Evolutionary conservation across 2,888 invertebrate species (phyloP), one percentile per base, ranked within the genome.

Genomic region (Lissocephala sabroskyi): DNA sequence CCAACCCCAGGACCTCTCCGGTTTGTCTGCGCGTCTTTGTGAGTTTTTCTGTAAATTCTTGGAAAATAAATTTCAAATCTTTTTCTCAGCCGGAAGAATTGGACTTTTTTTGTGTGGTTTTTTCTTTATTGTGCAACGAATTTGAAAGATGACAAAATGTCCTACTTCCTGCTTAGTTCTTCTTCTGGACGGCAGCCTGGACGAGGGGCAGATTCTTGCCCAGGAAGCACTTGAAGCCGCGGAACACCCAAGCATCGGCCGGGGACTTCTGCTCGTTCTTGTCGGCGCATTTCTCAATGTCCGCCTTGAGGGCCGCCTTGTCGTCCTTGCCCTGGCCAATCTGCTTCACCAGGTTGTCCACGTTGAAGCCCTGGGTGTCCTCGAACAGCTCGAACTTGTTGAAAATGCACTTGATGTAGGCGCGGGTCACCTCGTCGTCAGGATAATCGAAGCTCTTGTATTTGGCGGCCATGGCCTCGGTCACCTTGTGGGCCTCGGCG

Each of bases 221-320:
- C 32, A 83, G 76, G 76, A 85, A 84, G 50, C 85, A 85, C 65
- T 81, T 83, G 59, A 85, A 84, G 62, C 83, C 83, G 35, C 84
- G 81, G 59, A 76, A 85, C 16, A 78, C 84, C 84, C 84, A 85
- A 49, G 76, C 53, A 52, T 79, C 83, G 18, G 80, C 67, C 46
- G 78, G 76, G 2, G 80, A 70, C 54, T 81, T 81, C 45, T 83
- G 81, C 37, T 81, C 82, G 53, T 83, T 83, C 56, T 81, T 81
- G 52, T 85, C 85, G 46, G 81, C 79, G 55, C 85, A 85, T 62
- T 80, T 83, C 53, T 77, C 75, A 32, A 85, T 70, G 40, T 84
- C 83, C 3, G 79, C 62, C 55, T 79, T 81, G 36, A 84, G 75
- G n/a, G 70, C 63, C 41, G 79, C 66, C 65, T 82, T 81, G 56